Percentiles rank a stretch among this genome's conserved stretches.
These are phyloP conservation scores for Globodera rostochiensis DNA, from an alignment of 1,140 invertebrate species.

Conservation along the genomic window DNA sequence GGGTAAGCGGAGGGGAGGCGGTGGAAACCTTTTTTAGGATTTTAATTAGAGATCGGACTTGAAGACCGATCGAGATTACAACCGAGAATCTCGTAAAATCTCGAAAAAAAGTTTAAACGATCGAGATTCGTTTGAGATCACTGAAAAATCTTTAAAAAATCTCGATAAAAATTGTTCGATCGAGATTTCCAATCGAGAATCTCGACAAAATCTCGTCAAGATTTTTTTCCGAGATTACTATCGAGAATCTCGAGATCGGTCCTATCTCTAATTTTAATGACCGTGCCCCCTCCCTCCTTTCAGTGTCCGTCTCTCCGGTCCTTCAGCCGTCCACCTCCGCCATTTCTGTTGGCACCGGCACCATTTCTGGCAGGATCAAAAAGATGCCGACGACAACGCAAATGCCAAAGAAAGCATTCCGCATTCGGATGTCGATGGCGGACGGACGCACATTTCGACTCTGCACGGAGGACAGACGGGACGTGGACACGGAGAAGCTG, in stretches of 20 bases:
- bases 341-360: background rate
- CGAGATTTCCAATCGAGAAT: too few species aligned
- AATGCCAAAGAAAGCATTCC: constrained; percentile 21
- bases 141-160: too few species aligned
- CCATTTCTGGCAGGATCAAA: too few species aligned
- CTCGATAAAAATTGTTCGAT: too few species aligned
- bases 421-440: constrained; percentile 23
- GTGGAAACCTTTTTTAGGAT: too few species aligned
- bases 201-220: too few species aligned
- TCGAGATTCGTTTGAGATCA: too few species aligned
- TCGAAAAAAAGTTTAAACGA: too few species aligned
- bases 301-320: background rate
- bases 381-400: background rate
- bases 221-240: too few species aligned
- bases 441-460: constrained; percentile 33
- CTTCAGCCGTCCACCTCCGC: background rate
- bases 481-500: constrained; percentile 7
- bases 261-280: background rate
- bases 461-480: constrained; percentile 28
- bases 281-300: background rate
- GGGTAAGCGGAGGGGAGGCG: background rate
- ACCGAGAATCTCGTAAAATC: too few species aligned
- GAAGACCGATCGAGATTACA: too few species aligned
- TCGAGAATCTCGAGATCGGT: background rate
- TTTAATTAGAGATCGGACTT: too few species aligned